Evolutionary conservation across 2,888 invertebrate genomes (phyloP), one percentile per base, ranked within the genome.

Genomic region (Thereva nobilitata): DNA sequence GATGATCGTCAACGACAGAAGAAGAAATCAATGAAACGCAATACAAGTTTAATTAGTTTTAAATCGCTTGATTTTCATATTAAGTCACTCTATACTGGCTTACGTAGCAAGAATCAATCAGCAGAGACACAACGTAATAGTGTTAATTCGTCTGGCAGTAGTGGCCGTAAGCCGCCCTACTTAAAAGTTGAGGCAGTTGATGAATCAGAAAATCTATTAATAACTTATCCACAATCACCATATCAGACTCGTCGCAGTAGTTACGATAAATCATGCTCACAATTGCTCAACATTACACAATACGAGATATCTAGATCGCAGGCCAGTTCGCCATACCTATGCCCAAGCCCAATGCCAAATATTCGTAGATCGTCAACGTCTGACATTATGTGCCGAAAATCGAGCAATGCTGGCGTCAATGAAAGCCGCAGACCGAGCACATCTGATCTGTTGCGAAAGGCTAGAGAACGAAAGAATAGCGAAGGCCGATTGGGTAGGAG

Each of bases 291-390:
- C 57, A 74, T 76, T 23, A 74, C 73, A 8, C 74, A 74, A 61
- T 74, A 72, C 42, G 75, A 76, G 10, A 73, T 70, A 23, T 70
- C 74, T 50, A 73, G 74, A 66, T 77, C 78, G 44, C 77, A 75
- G 53, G 74, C 73, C 4, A 75, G 70, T 71, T 79, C 81, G 50
- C 79, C 80, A n/a, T 80, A 77, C 68, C 71, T 80, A 4, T 80
- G 79, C 45, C 80, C 80, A 10, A 77, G 76, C 68, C 73, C 73
- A 52, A 72, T 74, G 42, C 68, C 73, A 35, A 77, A 76, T 65
- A 77, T 80, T 8, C 74, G 80, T 8, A 78, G 81, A 59, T 81
- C 81, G 40, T 81, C 81, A 7, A 80, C 81, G 9, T 81, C 81
- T 55, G 81, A 81, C 57, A 81, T 81, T 47, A 76, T 76, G 68